Conservation (phyloP, 2,113 vertebrate species). For the Cariama cristata region DNA sequence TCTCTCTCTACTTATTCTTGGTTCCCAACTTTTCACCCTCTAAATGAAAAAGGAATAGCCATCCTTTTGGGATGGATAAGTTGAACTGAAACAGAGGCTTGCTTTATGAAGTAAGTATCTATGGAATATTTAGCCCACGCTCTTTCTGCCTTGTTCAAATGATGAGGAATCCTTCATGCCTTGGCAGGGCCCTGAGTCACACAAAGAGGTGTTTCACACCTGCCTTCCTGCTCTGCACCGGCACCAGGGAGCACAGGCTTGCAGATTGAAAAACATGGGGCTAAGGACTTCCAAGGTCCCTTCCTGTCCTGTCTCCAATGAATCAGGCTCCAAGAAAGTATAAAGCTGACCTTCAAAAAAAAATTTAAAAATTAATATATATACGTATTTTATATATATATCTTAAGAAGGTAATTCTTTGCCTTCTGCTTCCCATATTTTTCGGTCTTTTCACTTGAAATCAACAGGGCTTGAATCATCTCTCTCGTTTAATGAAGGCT, state of each 20-base stretch:
- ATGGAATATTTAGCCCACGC: background rate
- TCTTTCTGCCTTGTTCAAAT: background rate
- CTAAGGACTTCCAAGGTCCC: background rate
- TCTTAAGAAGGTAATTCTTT: constrained; percentile 36
- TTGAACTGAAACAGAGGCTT: background rate
- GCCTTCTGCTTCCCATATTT: constrained; percentile 44
- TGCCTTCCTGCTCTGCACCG: background rate
- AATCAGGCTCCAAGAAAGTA: background rate
- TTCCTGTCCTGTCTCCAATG: background rate
- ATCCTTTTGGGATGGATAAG: background rate
- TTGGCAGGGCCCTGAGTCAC: background rate
- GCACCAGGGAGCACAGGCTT: background rate
- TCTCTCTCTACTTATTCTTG: constrained; percentile 4
- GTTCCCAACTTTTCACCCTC: background rate
- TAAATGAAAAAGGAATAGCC: background rate
- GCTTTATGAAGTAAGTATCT: background rate
- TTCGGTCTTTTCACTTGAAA: constrained; percentile 55
- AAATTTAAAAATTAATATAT: background rate
- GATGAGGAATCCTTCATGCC: background rate
- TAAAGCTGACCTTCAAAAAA: background rate
- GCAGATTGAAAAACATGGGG: background rate
- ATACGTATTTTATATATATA: background rate
- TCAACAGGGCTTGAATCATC: constrained; percentile 60
- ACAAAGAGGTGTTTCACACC: constrained; percentile 17
- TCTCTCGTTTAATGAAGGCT: constrained; percentile 55